Percentiles rank a stretch among this genome's conserved stretches.
These are phyloP conservation scores for Cerceris rybyensis DNA, from an alignment of 2,888 invertebrate genomes.

Conservation along the genomic window DNA sequence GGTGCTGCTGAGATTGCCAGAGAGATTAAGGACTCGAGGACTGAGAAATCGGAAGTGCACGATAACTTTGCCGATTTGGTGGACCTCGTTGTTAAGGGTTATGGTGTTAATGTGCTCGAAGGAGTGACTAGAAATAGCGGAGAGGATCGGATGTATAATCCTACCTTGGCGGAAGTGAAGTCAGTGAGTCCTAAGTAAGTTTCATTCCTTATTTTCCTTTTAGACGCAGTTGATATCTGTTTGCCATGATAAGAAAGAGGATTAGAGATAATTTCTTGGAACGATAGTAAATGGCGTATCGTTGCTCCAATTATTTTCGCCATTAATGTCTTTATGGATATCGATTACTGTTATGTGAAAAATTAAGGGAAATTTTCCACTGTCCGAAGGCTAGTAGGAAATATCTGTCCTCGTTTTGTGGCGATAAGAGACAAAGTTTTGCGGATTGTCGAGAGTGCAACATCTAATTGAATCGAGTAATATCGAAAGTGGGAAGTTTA, in stretches of 20 bases:
- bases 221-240: neutral
- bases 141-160: constrained; percentile 85
- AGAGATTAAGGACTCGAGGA: constrained; percentile 77
- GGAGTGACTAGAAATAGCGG: constrained; percentile 83
- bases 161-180: constrained; percentile 88
- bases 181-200: constrained; percentile 84
- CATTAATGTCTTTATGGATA: neutral
- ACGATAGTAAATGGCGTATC: neutral
- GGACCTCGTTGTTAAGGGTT: constrained; percentile 83
- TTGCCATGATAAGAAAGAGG: neutral
- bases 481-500: constrained; percentile 29
- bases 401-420: constrained; percentile 16
- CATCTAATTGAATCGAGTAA: constrained; percentile 35
- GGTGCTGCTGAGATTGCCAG: constrained; percentile 56
- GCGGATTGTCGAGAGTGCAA: neutral
- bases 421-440: constrained; percentile 26
- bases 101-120: constrained; percentile 82
- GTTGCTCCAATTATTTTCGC: neutral
- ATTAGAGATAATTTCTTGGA: neutral
- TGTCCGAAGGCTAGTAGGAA: constrained; percentile 14
- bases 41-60: constrained; percentile 79
- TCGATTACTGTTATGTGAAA: neutral
- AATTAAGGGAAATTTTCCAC: neutral
- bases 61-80: constrained; percentile 86
- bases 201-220: neutral